These are phyloP conservation scores for Corvus hawaiiensis DNA, from an alignment of 2,113 vertebrate species.

Conservation along the genomic window DNA sequence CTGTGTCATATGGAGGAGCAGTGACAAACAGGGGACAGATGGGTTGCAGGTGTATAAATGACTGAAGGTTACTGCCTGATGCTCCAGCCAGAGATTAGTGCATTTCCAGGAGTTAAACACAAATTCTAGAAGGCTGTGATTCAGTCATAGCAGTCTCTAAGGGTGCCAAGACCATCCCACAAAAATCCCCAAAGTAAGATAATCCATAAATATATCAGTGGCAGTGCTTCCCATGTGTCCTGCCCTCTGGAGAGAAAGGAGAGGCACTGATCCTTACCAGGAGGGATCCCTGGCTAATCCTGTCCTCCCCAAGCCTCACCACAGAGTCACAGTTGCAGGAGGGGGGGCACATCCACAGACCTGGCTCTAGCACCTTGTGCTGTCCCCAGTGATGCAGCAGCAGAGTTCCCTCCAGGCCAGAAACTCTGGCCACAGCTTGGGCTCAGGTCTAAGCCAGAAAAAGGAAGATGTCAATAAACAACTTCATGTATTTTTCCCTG, in stretches of 20 bases:
- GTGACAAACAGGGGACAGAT: conserved; percentile 1
- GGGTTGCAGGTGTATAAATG: background rate
- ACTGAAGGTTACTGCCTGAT: background rate
- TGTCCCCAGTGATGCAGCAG: background rate
- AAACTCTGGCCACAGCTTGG: background rate
- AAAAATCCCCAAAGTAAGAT: background rate
- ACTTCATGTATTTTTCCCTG: background rate
- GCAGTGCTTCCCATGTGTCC: background rate
- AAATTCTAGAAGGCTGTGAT: background rate
- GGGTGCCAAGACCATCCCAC: background rate
- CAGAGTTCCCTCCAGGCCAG: background rate
- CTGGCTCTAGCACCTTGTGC: background rate
- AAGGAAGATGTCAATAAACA: background rate
- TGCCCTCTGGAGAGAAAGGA: background rate
- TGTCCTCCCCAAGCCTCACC: background rate
- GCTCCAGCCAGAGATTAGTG: background rate
- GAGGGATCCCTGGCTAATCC: background rate
- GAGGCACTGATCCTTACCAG: background rate
- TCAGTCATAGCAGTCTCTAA: background rate
- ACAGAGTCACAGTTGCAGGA: accelerated
- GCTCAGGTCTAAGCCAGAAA: background rate
- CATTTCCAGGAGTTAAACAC: background rate
- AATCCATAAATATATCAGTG: background rate
- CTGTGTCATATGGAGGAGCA: background rate
- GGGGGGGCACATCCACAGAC: background rate